Conservation (phyloP, 2,113 vertebrate species). For the Calcarius ornatus region DNA sequence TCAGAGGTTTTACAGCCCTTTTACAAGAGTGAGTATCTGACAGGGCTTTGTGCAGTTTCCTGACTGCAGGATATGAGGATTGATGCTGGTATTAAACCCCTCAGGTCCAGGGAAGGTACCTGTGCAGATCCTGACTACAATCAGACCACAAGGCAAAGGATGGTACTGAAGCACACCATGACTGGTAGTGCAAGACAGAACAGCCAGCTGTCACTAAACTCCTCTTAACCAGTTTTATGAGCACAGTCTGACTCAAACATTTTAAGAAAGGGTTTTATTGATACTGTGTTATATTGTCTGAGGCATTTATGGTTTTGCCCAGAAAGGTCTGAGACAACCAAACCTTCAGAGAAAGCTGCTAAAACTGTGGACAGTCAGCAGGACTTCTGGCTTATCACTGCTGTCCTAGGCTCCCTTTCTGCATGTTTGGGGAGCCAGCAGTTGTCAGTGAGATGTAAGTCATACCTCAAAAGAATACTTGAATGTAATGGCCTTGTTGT, state of each 20-base stretch:
- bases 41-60: not conserved
- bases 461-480: conserved; percentile 4
- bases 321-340: not conserved
- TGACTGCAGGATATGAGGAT: not conserved
- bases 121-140: accelerated
- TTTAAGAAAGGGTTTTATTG: not conserved
- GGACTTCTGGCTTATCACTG: not conserved
- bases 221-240: not conserved
- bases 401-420: not conserved
- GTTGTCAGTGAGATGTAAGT: not conserved
- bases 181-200: not conserved
- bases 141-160: not conserved
- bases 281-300: not conserved
- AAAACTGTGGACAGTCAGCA: not conserved
- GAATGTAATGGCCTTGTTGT: not conserved
- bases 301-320: not conserved
- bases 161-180: not conserved
- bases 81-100: not conserved
- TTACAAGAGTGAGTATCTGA: not conserved
- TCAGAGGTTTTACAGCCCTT: not conserved
- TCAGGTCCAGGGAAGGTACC: not conserved
- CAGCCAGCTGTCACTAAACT: not conserved
- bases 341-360: not conserved
- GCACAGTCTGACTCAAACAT: not conserved
- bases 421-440: not conserved